Conservation (phyloP, 2,888 invertebrate species). For the Gymnoscelis rufifasciata region DNA sequence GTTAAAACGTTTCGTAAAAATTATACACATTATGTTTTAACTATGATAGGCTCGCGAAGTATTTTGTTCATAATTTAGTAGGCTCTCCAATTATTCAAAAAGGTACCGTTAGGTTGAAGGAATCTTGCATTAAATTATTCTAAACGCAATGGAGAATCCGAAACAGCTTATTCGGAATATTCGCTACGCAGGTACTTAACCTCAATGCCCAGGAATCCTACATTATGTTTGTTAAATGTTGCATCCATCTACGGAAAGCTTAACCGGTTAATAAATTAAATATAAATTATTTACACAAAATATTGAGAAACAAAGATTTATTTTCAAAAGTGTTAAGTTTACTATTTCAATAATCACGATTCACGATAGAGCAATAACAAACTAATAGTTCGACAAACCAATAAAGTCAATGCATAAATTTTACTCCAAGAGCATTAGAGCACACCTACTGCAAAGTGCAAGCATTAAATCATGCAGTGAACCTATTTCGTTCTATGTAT, state of each 20-base stretch:
- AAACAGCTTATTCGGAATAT: slow-evolving; percentile 48
- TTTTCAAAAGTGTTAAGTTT: neutral
- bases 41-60: too few relatives aligned
- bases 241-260: slow-evolving; percentile 52
- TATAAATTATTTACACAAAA: too few relatives aligned
- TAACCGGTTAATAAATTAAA: too few relatives aligned
- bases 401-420: slow-evolving; percentile 23
- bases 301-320: too few relatives aligned
- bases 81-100: slow-evolving; percentile 28
- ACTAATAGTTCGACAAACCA: slow-evolving; percentile 2
- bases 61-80: too few relatives aligned
- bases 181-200: slow-evolving; percentile 62
- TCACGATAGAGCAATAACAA: slow-evolving; percentile 2
- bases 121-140: slow-evolving; percentile 25
- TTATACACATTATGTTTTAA: too few relatives aligned
- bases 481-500: slow-evolving; percentile 49
- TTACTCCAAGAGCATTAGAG: slow-evolving; percentile 35
- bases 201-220: slow-evolving; percentile 57
- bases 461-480: slow-evolving; percentile 41
- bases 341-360: neutral
- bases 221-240: slow-evolving; percentile 58
- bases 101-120: slow-evolving; percentile 26
- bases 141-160: slow-evolving; percentile 21
- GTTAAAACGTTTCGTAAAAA: too few relatives aligned
- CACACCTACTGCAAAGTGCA: slow-evolving; percentile 28